These are phyloP conservation scores for Enoplosus armatus DNA, from an alignment of 2,797 vertebrate species.

Conservation along the genomic window DNA sequence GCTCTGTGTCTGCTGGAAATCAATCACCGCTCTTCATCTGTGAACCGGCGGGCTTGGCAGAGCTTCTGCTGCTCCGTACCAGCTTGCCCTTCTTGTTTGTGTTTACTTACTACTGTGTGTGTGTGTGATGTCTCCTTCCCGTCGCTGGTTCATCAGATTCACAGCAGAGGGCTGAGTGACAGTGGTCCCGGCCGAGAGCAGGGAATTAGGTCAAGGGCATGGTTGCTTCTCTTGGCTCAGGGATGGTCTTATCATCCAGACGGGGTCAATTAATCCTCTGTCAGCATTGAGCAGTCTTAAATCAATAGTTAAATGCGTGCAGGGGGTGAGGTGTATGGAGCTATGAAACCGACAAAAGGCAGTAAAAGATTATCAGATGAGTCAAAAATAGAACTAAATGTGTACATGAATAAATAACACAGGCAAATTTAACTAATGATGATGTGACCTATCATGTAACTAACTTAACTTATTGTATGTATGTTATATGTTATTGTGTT, in stretches of 20 bases:
- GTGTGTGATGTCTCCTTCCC: conserved; percentile 42
- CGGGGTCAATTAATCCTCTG: conserved; percentile 68
- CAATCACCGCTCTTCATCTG: conserved; percentile 79
- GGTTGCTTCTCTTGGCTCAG: conserved; percentile 57
- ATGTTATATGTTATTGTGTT: too few relatives aligned
- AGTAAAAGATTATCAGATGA: neutral
- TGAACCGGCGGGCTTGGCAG: conserved; percentile 69
- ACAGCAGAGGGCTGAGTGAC: conserved; percentile 65
- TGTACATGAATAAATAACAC: neutral
- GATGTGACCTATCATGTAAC: too few relatives aligned
- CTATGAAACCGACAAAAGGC: neutral
- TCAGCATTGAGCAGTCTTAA: conserved; percentile 63
- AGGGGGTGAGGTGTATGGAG: neutral
- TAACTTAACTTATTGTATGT: too few relatives aligned
- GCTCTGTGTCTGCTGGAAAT: conserved; percentile 79
- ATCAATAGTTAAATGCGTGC: conserved; percentile 60
- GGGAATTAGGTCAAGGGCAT: conserved; percentile 79
- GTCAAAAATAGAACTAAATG: neutral
- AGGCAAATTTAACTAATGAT: too few relatives aligned
- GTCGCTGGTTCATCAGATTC: conserved; percentile 61
- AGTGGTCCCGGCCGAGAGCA: conserved; percentile 51
- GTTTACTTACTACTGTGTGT: conserved; percentile 51
- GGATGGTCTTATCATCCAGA: conserved; percentile 66
- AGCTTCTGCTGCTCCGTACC: conserved; percentile 76
- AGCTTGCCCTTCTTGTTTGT: conserved; percentile 71